phyloP scores from a whole-genome alignment of 2,888 invertebrate genomes.

The Ophion slaviceki region DNA sequence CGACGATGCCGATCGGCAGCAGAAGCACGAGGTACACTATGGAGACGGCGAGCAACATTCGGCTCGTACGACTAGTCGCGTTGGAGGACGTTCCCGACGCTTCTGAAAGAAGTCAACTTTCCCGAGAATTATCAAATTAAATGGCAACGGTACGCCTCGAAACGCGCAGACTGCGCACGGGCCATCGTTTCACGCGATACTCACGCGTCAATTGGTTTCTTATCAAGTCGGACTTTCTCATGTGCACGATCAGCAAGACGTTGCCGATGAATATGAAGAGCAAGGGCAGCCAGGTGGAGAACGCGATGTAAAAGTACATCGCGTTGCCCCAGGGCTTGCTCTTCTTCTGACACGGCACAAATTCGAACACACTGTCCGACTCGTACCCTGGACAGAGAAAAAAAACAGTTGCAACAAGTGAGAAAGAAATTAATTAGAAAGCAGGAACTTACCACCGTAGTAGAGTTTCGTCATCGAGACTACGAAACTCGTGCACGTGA shows the following conservation, averaged over 20 bases:
- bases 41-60: constrained; percentile 80
- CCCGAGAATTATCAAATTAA: constrained; percentile 5
- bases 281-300: constrained; percentile 81
- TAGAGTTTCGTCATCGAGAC: constrained; percentile 80
- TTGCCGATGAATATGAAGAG: constrained; percentile 81
- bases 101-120: constrained; percentile 63
- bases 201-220: constrained; percentile 75
- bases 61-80: constrained; percentile 75
- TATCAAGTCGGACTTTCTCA: constrained; percentile 75
- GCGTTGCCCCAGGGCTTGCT: constrained; percentile 78
- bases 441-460: constrained; percentile 74
- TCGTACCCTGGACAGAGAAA: constrained; percentile 78
- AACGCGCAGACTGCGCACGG: background rate
- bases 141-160: background rate
- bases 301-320: constrained; percentile 80
- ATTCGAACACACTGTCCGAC: constrained; percentile 81
- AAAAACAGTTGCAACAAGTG: background rate
- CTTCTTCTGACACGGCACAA: constrained; percentile 77
- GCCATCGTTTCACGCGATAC: constrained; percentile 46
- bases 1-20: constrained; percentile 80
- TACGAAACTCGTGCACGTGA: constrained; percentile 73
- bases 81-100: constrained; percentile 71
- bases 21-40: constrained; percentile 80
- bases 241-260: constrained; percentile 76
- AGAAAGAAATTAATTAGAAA: constrained; percentile 1